Evolutionary conservation across 2,797 vertebrate genomes (phyloP).

Genomic region (Gephyroberyx darwinii): DNA sequence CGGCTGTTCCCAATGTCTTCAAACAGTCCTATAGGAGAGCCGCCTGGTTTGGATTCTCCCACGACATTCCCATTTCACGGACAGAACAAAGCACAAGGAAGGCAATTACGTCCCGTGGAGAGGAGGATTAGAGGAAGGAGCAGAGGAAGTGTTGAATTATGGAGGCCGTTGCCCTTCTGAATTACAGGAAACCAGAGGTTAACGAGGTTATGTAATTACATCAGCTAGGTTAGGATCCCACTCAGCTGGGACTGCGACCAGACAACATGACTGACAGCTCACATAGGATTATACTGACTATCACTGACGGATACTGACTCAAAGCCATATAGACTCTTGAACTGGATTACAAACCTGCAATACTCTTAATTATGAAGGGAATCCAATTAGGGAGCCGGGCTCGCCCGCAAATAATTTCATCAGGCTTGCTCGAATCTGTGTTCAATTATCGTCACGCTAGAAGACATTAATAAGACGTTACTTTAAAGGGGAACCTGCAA

Average conservation of each 20-base stretch:
- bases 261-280: constrained; percentile 36
- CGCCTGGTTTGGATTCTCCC: constrained; percentile 33
- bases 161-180: constrained; percentile 5
- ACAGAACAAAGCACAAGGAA: constrained; percentile 33
- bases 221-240: constrained; percentile 17
- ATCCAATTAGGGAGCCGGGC: neutral
- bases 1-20: neutral
- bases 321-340: neutral
- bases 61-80: neutral
- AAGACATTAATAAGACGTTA: neutral
- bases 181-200: constrained; percentile 61
- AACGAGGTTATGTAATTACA: constrained; percentile 63
- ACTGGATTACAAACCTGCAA: neutral
- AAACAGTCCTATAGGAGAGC: neutral
- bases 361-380: constrained; percentile 1
- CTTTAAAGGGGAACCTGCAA: neutral
- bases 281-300: constrained; percentile 36
- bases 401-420: neutral
- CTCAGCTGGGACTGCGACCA: neutral
- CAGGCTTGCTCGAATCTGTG: neutral
- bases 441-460: neutral
- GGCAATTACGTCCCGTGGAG: constrained; percentile 16
- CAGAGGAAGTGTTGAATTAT: constrained; percentile 62
- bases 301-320: constrained; percentile 11
- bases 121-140: constrained; percentile 26